A percentile compares a stretch with the other conserved stretches of the same genome.
Evolutionary conservation across 2,113 vertebrate genomes (phyloP).

Genomic region (Chlamydotis undulata): DNA sequence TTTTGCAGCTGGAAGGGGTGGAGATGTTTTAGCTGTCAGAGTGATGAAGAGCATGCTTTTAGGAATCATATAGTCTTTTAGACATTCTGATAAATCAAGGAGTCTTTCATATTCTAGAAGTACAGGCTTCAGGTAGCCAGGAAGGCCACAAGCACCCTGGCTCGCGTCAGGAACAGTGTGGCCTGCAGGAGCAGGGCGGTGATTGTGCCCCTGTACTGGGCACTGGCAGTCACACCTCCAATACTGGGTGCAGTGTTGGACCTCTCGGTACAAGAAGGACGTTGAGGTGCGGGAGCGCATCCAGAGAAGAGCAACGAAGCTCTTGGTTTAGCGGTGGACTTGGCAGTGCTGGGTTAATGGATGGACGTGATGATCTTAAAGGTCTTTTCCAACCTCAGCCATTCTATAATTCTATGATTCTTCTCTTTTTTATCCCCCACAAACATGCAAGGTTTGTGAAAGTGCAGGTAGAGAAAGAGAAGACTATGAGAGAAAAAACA

Average conservation of each 20-base stretch:
- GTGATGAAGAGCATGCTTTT: background rate
- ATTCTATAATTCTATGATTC: background rate
- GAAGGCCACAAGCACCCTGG: too few species aligned
- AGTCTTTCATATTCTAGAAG: background rate
- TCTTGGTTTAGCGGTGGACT: too few species aligned
- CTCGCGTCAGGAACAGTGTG: too few species aligned
- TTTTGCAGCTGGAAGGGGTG: background rate
- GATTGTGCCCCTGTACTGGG: background rate
- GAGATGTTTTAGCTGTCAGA: background rate
- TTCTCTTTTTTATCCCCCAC: background rate
- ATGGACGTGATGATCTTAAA: too few species aligned
- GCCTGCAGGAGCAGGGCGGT: background rate
- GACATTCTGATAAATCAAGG: background rate
- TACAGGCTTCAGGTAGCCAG: background rate
- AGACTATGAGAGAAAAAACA: background rate
- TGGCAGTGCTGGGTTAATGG: too few species aligned
- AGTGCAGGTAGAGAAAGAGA: background rate
- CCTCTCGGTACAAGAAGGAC: too few species aligned
- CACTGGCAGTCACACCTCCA: too few species aligned
- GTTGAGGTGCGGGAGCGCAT: too few species aligned
- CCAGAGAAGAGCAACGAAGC: too few species aligned
- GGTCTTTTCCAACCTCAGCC: too few species aligned
- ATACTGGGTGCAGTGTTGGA: too few species aligned
- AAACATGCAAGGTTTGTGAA: background rate
- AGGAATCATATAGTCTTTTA: background rate